Base-by-base conservation (phyloP, 23 tunicate genomes). In the Aplidium turbinatum region DNA sequence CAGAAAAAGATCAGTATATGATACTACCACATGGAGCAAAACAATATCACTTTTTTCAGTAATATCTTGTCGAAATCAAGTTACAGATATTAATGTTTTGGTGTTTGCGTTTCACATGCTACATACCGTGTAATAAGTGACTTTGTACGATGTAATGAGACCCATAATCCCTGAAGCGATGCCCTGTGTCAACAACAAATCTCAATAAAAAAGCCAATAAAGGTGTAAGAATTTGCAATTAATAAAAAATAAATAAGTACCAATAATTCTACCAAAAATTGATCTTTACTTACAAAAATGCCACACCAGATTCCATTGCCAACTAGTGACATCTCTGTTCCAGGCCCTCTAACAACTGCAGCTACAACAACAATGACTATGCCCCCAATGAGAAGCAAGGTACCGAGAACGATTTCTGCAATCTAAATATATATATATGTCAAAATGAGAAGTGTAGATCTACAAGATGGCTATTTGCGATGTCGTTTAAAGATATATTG, bases 251-350 rank as follows among this genome's bases (percentile, higher is more conserved):
- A 22, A 16, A 55, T 11, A 55, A 55, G 62, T 55, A 18, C 62
- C 22, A 20, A 22, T 55, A 55, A 20, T 55, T 55, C n/a, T 22
- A 55, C 26, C 13, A 55, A 6, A 55, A n/a, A 29, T 42, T 42
- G 13, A 11, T 9, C 16, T 42, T 42, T 42, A 9, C 38, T 61
- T 61, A 29, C 68, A 61, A 61, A 61, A 6, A 61, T 29, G 35
- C 39, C 20, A 38, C 68, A 61, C 68, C 68, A 61, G 30, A 61
- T 25, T 25, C 68, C 68, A 61, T 30, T 38, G 7, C 38, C 38
- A 25, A 61, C 36, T 4, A 26, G 38, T 5, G 68, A 29, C 4
- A 61, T 5, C 39, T 9, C 38, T 30, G 35, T 16, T 35, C 20
- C 38, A 18, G 22, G 16, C 38, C 39, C 38, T 5, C 9, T 6